Base-by-base conservation (phyloP, 2,797 vertebrate species). In the Halcyon badia region DNA sequence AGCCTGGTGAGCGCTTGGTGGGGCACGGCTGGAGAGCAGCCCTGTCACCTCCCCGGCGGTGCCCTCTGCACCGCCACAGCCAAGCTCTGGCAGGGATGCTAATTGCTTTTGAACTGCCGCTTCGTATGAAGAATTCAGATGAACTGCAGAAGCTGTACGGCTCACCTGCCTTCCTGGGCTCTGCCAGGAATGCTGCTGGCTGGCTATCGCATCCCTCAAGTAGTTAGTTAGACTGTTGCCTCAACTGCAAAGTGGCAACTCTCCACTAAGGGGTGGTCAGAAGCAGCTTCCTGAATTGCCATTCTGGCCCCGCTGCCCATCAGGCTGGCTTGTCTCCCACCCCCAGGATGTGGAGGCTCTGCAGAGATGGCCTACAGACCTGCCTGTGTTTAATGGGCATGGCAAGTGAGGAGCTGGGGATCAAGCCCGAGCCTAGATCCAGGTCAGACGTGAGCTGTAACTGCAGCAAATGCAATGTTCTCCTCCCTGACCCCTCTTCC, bases 381-480 rank as follows among this genome's bases (percentile, higher is more conserved):
- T 9, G 11, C 6, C n/a, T 19, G 42, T 26, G n/a, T 28, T 65
- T 9, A 56, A 58, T 2, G 4, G 31, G 8, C 31, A 21, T 0
- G 6, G 11, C 33, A 87, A 48, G 7, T 0, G 8, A 66, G n/a
- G 60, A 28, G 13, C 0, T n/a, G 20, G n/a, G 25, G 28, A 35
- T 18, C 18, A n/a, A 87, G 33, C 14, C 7, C 21, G 37, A 73
- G 70, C 17, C 48, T 22, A 21, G 7, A 28, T 8, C 49, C 57
- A 41, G 10, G 3, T 31, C 46, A 85, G 75, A 41, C 1, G 0
- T 5, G 52, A 62, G 70, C 60, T n/a, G 21, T 10, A 49, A n/a
- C 16, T 9, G 14, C 51, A 66, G 39, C 57, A 39, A 61, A 82
- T 3, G 2, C 70, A 8, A 2, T 1, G 1, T 10, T 48, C 39